phyloP scores from a whole-genome alignment of 1,140 invertebrate species.

The Oryzaephilus surinamensis region DNA sequence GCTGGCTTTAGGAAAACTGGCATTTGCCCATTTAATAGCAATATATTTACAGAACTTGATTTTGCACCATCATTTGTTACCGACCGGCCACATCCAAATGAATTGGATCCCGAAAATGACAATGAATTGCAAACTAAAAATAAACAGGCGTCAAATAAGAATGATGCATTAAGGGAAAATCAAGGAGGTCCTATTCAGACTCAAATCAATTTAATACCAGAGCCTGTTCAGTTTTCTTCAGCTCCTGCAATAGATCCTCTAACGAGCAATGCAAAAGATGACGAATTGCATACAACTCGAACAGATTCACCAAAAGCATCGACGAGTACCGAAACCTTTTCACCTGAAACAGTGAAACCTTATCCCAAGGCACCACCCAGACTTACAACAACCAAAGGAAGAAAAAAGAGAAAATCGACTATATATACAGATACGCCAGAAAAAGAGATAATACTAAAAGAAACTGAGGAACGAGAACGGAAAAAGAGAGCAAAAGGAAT shows the following conservation, averaged over 20 bases:
- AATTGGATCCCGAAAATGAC: neutral
- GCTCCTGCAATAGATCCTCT: too few species aligned
- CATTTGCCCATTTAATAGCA: constrained; percentile 13
- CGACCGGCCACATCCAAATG: neutral
- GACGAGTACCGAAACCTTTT: too few species aligned
- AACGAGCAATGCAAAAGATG: too few species aligned
- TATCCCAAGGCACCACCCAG: constrained; percentile 4
- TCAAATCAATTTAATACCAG: too few species aligned
- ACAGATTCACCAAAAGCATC: too few species aligned
- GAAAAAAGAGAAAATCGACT: constrained; percentile 6
- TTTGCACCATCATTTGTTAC: constrained; percentile 10
- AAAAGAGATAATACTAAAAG: constrained; percentile 4
- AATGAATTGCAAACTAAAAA: neutral
- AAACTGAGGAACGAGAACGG: too few species aligned
- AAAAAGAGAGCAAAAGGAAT: too few species aligned
- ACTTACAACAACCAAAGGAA: constrained; percentile 2
- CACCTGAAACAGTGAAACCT: neutral
- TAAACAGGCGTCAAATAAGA: too few species aligned
- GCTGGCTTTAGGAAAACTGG: constrained; percentile 15
- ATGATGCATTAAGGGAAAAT: too few species aligned
- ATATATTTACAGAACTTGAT: constrained; percentile 14
- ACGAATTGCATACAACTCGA: too few species aligned
- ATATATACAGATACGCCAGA: constrained; percentile 12
- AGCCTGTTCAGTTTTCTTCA: too few species aligned
- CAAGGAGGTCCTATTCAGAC: too few species aligned